Conservation (phyloP, 2,797 vertebrate species). For the Amblyraja radiata region DNA sequence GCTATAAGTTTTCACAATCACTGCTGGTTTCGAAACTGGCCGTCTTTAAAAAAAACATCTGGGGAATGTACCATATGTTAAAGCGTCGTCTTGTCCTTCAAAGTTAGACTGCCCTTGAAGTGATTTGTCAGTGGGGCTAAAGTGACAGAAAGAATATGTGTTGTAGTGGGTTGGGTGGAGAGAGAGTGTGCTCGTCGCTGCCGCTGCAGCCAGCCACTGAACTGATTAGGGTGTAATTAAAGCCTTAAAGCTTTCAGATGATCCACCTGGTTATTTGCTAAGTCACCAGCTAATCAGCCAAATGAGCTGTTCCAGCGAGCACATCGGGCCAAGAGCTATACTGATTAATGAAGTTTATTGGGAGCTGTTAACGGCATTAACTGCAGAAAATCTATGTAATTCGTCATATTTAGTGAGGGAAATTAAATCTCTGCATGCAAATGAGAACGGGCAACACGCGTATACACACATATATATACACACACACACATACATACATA, state of each 20-base stretch:
- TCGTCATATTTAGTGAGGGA: conserved; percentile 96
- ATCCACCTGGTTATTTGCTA: conserved; percentile 98
- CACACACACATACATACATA: conserved; percentile 44
- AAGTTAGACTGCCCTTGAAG: conserved; percentile 95
- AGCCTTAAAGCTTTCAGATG: conserved; percentile 94
- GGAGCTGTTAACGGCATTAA: conserved; percentile 99
- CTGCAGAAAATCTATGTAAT: conserved; percentile 91
- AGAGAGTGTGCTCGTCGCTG: conserved; percentile 55
- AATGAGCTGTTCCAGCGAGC: conserved; percentile 75
- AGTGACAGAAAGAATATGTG: conserved; percentile 61
- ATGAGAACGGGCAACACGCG: conserved; percentile 65
- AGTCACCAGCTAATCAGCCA: conserved; percentile 85
- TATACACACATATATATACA: conserved; percentile 43
- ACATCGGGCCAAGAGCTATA: conserved; percentile 72
- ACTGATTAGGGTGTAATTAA: conserved; percentile 99
- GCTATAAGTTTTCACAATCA: conserved; percentile 41
- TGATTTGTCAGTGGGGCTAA: conserved; percentile 83
- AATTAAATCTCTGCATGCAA: conserved; percentile 91
- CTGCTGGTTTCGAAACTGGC: conserved; percentile 42
- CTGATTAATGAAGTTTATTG: conserved; percentile 99
- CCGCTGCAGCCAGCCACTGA: conserved; percentile 77
- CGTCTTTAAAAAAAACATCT: conserved; percentile 62
- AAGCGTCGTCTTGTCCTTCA: conserved; percentile 97
- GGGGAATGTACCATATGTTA: conserved; percentile 90
- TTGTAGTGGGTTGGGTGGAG: conserved; percentile 46